Conservation (phyloP, 2,797 vertebrate species). For the Alca torda region DNA sequence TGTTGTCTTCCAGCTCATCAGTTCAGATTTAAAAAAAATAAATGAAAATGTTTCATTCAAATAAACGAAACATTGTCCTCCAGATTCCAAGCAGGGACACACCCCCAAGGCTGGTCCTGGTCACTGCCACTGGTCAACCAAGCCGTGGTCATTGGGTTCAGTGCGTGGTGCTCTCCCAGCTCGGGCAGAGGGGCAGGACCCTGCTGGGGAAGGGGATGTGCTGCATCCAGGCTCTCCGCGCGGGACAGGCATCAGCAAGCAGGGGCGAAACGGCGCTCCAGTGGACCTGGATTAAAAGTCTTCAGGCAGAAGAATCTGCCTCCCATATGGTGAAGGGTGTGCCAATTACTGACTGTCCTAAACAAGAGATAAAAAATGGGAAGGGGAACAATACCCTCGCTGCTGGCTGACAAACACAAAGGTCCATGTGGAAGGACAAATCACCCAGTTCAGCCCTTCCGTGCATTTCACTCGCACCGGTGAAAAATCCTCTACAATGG, state of each 20-base stretch:
- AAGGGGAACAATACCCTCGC: background rate
- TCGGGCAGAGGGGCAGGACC: background rate
- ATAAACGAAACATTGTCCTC: background rate
- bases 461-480: background rate
- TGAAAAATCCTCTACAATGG: background rate
- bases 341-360: background rate
- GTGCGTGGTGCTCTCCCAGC: background rate
- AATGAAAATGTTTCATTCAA: accelerated
- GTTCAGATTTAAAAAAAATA: background rate
- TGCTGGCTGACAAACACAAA: background rate
- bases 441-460: background rate
- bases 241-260: accelerated
- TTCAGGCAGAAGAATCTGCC: background rate
- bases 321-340: background rate
- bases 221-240: background rate
- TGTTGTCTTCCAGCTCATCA: background rate
- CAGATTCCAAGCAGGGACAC: background rate
- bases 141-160: accelerated
- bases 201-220: background rate
- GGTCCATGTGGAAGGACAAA: background rate
- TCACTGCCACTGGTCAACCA: background rate
- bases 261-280: accelerated
- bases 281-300: background rate
- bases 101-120: accelerated
- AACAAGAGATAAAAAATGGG: background rate